A percentile compares a stretch with the other conserved stretches of the same genome.
Conservation (phyloP, 2,797 vertebrate species). For the Sebastes matsubarae region DNA sequence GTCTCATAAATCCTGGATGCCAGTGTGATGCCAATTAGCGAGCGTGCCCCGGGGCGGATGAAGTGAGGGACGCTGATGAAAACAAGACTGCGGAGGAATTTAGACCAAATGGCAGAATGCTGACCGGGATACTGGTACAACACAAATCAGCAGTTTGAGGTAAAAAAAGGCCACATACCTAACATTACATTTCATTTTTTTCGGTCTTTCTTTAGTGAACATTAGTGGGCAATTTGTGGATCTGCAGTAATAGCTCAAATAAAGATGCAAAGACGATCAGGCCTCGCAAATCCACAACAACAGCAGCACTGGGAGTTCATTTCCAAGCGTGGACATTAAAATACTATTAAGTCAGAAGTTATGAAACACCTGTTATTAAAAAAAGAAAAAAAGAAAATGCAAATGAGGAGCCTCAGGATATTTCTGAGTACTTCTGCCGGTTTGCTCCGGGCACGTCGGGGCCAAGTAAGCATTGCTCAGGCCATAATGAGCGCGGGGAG, state of each 20-base stretch:
- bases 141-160: conserved; percentile 7
- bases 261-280: background rate
- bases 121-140: conserved; percentile 34
- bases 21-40: conserved; percentile 77
- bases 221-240: background rate
- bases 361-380: conserved; percentile 49
- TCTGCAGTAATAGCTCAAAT: conserved; percentile 4
- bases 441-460: conserved; percentile 19
- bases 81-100: conserved; percentile 65
- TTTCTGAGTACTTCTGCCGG: conserved; percentile 41
- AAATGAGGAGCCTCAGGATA: conserved; percentile 35
- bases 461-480: conserved; percentile 55
- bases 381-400: conserved; percentile 15
- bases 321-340: conserved; percentile 44
- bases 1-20: conserved; percentile 67
- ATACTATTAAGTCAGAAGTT: conserved; percentile 48
- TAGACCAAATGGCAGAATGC: conserved; percentile 48
- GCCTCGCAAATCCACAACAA: background rate
- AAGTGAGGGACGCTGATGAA: conserved; percentile 56
- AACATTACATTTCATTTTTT: background rate
- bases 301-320: conserved; percentile 19
- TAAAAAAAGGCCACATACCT: conserved; percentile 10
- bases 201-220: background rate
- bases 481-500: conserved; percentile 64
- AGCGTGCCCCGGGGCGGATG: conserved; percentile 51